Base-by-base conservation (phyloP, 2,888 invertebrate genomes). In the Idaea biselata region DNA sequence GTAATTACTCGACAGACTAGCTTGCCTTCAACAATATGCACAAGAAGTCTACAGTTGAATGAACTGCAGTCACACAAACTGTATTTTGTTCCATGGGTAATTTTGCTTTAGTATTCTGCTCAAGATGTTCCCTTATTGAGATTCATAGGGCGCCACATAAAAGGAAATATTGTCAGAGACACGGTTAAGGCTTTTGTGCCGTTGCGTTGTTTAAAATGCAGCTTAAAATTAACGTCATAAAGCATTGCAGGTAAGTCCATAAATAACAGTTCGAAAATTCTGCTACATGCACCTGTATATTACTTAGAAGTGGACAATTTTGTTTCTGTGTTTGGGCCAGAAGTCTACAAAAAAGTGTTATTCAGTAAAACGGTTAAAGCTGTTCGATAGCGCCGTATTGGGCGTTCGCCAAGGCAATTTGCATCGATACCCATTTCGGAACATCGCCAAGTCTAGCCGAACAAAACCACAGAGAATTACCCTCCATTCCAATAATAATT, bases 401-500 rank as follows among this genome's bases (percentile, higher is more conserved):
- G 92, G 91, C 89, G 90, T 81, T 80, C 85, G 92, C 92, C 92
- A 92, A 92, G 86, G 88, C 88, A 92, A 92, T 92, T 92, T 92
- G 91, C 92, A 92, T 91, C 90, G 90, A 89, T 91, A 88, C 91
- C 89, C 90, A 82, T 90, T 91, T 92, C 92, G 92, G 92, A 92
- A 90, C 92, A 88, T 88, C 89, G 92, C 92, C 92, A 92, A 92
- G 92, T 92, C 92, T 92, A 91, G 91, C 88, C 91, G 90, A 92
- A 92, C 92, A 91, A 92, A 92, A 92, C 92, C 91, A 92, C 88
- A 80, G 85, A 89, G 91, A 92, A 91, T 90, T 89, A 91, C 90
- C 88, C 91, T 89, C 89, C 90, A 92, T 91, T 92, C 92, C 92
- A 92, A 91, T 92, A 92, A 92, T 92, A 92, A 92, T 92, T 92